Conservation (phyloP, 2,888 invertebrate genomes). For the Cybosia mesomella region DNA sequence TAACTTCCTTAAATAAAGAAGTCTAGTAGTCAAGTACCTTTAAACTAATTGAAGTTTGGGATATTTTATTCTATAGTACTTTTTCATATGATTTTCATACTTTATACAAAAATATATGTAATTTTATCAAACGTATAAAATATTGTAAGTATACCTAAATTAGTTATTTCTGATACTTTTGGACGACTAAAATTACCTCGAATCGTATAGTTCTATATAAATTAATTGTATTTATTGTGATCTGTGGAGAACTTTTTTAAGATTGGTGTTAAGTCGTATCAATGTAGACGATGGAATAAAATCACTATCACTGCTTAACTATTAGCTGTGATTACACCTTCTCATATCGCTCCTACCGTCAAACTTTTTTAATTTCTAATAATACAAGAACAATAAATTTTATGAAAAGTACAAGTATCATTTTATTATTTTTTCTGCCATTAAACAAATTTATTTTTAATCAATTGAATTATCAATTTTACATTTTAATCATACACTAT, state of each 20-base stretch:
- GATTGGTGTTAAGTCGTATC: slow-evolving; percentile 71
- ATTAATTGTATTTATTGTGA: slow-evolving; percentile 68
- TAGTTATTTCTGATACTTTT: neutral
- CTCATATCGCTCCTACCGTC: neutral
- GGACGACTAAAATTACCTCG: slow-evolving; percentile 20
- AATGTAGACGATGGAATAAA: slow-evolving; percentile 57
- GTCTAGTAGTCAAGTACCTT: neutral
- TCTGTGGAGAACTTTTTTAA: slow-evolving; percentile 64
- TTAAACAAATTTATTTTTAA: neutral
- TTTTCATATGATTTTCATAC: too few relatives aligned
- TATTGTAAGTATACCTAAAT: neutral
- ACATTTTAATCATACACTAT: neutral
- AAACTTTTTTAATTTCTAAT: neutral
- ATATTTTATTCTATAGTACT: neutral
- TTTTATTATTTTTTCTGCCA: neutral
- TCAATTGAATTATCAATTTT: neutral
- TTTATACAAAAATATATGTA: too few relatives aligned
- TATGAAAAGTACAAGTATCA: neutral
- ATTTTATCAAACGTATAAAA: neutral
- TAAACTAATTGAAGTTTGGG: neutral
- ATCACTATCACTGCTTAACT: slow-evolving; percentile 47
- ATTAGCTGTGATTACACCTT: slow-evolving; percentile 15
- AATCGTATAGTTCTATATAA: slow-evolving; percentile 37
- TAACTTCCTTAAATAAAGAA: neutral
- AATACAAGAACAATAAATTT: neutral